Conservation (phyloP, 2,113 vertebrate genomes). For the sheep (Ovis aries) region DNA sequence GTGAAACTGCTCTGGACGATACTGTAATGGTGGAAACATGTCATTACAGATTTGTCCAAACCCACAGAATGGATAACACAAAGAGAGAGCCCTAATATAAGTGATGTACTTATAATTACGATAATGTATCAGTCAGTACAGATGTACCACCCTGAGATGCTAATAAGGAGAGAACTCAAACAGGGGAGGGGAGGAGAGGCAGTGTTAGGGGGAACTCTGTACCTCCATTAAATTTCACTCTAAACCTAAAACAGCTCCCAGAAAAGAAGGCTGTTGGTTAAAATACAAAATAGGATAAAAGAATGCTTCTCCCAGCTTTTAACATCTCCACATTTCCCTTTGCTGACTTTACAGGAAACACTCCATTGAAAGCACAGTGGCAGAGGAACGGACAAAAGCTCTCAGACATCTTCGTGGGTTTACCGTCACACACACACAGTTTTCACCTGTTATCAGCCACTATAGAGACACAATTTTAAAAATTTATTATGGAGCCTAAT, state of each 20-base stretch:
- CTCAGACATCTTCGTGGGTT: conserved; percentile 21
- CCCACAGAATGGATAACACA: not conserved
- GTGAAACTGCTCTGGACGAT: not conserved
- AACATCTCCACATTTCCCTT: not conserved
- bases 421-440: not conserved
- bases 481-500: not conserved
- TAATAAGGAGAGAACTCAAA: not conserved
- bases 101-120: no score
- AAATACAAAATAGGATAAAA: not conserved
- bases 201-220: not conserved
- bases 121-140: not conserved
- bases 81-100: not conserved
- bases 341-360: not conserved
- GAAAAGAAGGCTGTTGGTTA: not conserved
- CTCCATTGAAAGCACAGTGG: not conserved
- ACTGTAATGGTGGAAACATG: not conserved
- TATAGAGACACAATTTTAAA: not conserved
- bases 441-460: not conserved
- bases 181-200: not conserved
- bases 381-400: conserved; percentile 16
- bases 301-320: not conserved
- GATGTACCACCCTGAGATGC: not conserved
- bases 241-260: not conserved
- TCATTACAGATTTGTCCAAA: not conserved
- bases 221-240: not conserved